A percentile compares a stretch with the other conserved stretches of the same genome.
Conservation (phyloP, 2,888 invertebrate genomes). For the Drosophila maculinotata region DNA sequence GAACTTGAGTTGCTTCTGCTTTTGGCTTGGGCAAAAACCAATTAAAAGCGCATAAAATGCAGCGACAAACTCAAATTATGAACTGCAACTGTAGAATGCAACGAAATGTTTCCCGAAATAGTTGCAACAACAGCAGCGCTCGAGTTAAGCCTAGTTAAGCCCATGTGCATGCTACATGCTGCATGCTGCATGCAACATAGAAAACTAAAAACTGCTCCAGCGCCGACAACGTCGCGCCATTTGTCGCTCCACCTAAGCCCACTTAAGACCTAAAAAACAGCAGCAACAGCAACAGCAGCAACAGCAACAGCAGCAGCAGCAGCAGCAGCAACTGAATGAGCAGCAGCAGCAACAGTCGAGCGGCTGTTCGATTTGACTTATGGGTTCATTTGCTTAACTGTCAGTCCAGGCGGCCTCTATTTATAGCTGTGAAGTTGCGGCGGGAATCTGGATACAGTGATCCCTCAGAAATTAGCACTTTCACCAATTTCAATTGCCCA, state of each 20-base stretch:
- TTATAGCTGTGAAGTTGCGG: conserved; percentile 47
- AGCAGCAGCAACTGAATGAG: conserved; percentile 8
- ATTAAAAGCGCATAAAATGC: conserved; percentile 62
- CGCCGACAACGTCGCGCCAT: conserved; percentile 68
- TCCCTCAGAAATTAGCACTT: background rate
- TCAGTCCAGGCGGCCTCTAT: conserved; percentile 57
- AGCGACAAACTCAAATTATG: conserved; percentile 58
- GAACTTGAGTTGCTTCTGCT: conserved; percentile 57
- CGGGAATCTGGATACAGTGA: conserved; percentile 22
- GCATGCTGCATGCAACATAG: conserved; percentile 62
- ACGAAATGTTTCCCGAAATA: conserved; percentile 56
- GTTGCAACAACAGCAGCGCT: conserved; percentile 49
- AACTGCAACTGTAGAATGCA: conserved; percentile 49
- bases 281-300: conserved; percentile 29
- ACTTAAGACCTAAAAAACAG: conserved; percentile 82
- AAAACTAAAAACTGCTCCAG: conserved; percentile 72
- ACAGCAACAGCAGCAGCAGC: conserved; percentile 10
- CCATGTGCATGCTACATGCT: conserved; percentile 58
- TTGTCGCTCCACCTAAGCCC: conserved; percentile 80
- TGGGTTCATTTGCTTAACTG: conserved; percentile 81
- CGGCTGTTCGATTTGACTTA: conserved; percentile 82
- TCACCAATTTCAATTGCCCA: background rate
- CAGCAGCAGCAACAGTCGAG: conserved; percentile 26
- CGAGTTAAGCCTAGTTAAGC: conserved; percentile 76
- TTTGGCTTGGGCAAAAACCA: conserved; percentile 22